Evolutionary conservation across 2,797 vertebrate genomes (phyloP).

Genomic region (Enteromius argenteus): DNA sequence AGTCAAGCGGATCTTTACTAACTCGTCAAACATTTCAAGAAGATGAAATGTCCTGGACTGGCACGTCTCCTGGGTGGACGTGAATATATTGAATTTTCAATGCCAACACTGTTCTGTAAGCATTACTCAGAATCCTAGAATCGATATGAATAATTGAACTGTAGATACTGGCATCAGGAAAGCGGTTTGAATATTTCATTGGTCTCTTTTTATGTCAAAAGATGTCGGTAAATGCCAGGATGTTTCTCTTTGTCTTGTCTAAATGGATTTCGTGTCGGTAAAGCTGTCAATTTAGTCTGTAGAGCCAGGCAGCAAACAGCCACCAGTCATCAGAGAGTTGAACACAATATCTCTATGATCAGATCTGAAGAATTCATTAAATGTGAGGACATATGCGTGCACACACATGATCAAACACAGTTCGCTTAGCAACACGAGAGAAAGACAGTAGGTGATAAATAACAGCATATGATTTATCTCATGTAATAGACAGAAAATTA

Average conservation of each 20-base stretch:
- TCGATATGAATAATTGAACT: conserved; percentile 7
- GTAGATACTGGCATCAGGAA: neutral
- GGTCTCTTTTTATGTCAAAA: conserved; percentile 7
- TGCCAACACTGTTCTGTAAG: neutral
- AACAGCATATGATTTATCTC: conserved; percentile 54
- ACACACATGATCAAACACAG: conserved; percentile 14
- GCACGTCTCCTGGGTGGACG: neutral
- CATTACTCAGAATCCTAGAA: neutral
- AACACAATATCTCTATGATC: conserved; percentile 56
- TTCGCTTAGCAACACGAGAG: conserved; percentile 19
- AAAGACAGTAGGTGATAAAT: conserved; percentile 26
- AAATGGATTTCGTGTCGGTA: neutral
- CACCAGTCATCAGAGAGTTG: conserved; percentile 35
- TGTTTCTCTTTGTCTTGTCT: neutral
- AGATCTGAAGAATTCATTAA: conserved; percentile 50
- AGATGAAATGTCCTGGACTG: neutral
- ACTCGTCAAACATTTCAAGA: conserved; percentile 31
- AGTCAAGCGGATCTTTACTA: conserved; percentile 50
- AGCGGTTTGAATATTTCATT: conserved; percentile 17
- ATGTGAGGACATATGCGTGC: conserved; percentile 18
- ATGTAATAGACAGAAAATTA: conserved; percentile 52
- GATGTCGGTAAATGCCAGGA: neutral
- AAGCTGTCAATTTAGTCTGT: conserved; percentile 8
- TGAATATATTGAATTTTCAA: conserved; percentile 17
- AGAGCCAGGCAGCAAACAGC: neutral